Percentiles rank a stretch among this genome's conserved stretches.
Evolutionary conservation across 23 tunicate genomes (phyloP).

Genomic region (Clavelina lepadiformis): DNA sequence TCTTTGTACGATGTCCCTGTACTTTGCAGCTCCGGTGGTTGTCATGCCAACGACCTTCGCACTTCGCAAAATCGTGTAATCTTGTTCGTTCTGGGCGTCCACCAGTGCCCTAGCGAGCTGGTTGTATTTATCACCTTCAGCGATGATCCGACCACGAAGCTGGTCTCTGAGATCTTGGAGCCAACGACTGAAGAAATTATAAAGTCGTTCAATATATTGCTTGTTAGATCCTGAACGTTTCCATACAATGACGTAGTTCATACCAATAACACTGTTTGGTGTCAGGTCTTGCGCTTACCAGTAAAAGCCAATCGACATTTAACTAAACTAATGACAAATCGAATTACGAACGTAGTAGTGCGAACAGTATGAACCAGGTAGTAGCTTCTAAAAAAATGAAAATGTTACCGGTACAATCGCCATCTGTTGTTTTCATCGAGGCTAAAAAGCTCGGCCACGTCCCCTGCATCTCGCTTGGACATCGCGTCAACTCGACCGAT

Average conservation of each 20-base stretch:
- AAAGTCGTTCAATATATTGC: not conserved
- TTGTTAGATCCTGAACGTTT: not conserved
- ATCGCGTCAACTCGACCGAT: conserved; percentile 54
- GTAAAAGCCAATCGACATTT: too few species aligned
- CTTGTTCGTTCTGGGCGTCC: conserved; percentile 38
- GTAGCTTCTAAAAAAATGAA: too few species aligned
- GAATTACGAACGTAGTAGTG: too few species aligned
- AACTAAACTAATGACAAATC: not conserved
- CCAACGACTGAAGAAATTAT: conserved; percentile 51
- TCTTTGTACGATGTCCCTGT: conserved; percentile 53
- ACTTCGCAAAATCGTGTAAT: conserved; percentile 20
- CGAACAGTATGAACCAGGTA: too few species aligned
- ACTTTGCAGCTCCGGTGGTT: conserved; percentile 91
- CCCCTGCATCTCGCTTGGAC: conserved; percentile 34
- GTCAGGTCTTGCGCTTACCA: too few species aligned
- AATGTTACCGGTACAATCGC: conserved; percentile 53
- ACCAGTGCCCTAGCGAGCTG: conserved; percentile 29
- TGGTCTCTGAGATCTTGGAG: conserved; percentile 25
- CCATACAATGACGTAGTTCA: not conserved
- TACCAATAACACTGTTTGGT: too few species aligned
- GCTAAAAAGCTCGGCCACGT: conserved; percentile 15
- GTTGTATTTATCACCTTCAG: conserved; percentile 37
- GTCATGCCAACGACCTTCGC: conserved; percentile 85
- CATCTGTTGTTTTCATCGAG: conserved; percentile 33
- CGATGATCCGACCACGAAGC: conserved; percentile 14